Conservation (phyloP, 2,888 invertebrate genomes). For the Meghimatium bilineatum region DNA sequence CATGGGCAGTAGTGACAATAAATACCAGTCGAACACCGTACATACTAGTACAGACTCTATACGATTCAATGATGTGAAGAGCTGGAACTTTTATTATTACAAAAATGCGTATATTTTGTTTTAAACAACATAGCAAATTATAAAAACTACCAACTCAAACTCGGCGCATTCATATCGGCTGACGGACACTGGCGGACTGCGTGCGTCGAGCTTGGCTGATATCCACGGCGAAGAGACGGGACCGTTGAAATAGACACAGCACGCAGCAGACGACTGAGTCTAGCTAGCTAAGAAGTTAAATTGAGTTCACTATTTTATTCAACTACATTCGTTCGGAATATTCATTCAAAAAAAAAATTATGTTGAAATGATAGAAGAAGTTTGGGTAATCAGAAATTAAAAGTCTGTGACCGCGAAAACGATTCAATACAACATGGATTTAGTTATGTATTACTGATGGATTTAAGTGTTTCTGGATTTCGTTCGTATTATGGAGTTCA, state of each 20-base stretch:
- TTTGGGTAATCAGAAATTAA: not conserved
- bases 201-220: not conserved
- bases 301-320: not conserved
- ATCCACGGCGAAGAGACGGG: constrained; percentile 3
- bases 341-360: not conserved
- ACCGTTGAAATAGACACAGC: constrained; percentile 14
- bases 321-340: not conserved
- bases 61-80: no score
- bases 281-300: not conserved
- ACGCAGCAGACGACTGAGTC: constrained; percentile 6
- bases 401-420: not conserved
- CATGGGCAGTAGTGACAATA: no score
- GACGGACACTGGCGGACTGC: constrained; percentile 14
- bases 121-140: no score
- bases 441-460: not conserved
- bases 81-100: no score
- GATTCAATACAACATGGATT: not conserved
- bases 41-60: no score
- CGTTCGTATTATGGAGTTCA: not conserved
- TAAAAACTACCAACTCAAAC: not conserved
- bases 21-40: no score
- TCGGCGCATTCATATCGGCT: not conserved
- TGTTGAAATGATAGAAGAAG: not conserved
- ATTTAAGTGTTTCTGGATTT: not conserved
- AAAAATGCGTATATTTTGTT: no score